phyloP scores from a whole-genome alignment of 2,113 vertebrate species.

The Haplochromis burtoni region DNA sequence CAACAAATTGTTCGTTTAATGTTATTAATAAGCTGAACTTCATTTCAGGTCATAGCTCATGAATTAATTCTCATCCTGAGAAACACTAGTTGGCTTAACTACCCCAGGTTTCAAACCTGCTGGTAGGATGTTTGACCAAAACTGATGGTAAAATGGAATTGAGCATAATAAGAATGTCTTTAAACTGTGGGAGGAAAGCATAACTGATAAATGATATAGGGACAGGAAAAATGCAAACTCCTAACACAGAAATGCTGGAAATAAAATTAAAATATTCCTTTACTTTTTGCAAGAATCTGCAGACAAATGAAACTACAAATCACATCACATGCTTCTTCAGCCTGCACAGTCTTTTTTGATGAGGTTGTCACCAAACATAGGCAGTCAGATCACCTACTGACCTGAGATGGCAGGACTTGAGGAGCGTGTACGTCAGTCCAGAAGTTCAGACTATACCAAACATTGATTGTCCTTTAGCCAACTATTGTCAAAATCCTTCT shows the following conservation, averaged over 20 bases:
- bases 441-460: constrained; percentile 34
- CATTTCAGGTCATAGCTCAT: background rate
- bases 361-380: background rate
- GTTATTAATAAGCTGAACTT: background rate
- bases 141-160: background rate
- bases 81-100: background rate
- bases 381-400: constrained; percentile 11
- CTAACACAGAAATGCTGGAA: background rate
- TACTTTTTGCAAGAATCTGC: background rate
- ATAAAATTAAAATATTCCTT: background rate
- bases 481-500: background rate
- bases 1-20: background rate
- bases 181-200: background rate
- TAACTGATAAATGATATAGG: fast-evolving
- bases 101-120: background rate
- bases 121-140: background rate
- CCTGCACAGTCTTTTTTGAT: constrained; percentile 34
- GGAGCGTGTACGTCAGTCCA: background rate
- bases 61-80: background rate
- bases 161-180: background rate
- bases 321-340: background rate
- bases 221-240: background rate
- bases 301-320: background rate
- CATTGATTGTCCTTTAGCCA: constrained; percentile 26
- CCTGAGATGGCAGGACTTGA: background rate